These are phyloP conservation scores for Caracal caracal DNA, from an alignment of 2,113 vertebrate species.

Conservation along the genomic window DNA sequence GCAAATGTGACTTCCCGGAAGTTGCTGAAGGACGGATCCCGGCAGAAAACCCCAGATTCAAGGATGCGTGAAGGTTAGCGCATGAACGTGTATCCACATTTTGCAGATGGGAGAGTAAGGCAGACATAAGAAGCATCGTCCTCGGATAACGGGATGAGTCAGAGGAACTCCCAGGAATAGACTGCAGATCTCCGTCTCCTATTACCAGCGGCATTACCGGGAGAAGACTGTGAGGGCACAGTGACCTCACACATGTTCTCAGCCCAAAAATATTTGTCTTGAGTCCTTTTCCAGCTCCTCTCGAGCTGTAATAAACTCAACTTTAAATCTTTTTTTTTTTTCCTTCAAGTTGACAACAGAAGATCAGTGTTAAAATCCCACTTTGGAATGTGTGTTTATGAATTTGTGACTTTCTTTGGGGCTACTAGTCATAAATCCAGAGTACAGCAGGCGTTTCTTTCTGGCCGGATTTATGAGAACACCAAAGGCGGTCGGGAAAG, in stretches of 20 bases:
- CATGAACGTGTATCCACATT: neutral
- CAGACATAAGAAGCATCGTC: neutral
- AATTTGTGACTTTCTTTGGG: neutral
- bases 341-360: slow-evolving; percentile 23
- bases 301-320: neutral
- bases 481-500: neutral
- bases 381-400: neutral
- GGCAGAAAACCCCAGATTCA: neutral
- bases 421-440: neutral
- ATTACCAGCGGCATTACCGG: neutral
- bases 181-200: slow-evolving; percentile 9
- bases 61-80: slow-evolving; percentile 24
- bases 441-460: neutral
- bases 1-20: neutral
- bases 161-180: slow-evolving; percentile 50
- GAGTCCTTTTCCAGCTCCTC: neutral
- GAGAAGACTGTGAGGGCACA: neutral
- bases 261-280: slow-evolving; percentile 39
- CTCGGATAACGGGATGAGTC: slow-evolving; percentile 30
- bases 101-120: neutral
- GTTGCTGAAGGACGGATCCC: neutral
- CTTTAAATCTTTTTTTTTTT: neutral
- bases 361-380: slow-evolving; percentile 28
- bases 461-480: neutral
- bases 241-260: slow-evolving; percentile 57